A percentile compares a stretch with the other conserved stretches of the same genome.
These are phyloP conservation scores for Bruchidius siliquastri DNA, from an alignment of 2,888 invertebrate genomes.

Conservation along the genomic window DNA sequence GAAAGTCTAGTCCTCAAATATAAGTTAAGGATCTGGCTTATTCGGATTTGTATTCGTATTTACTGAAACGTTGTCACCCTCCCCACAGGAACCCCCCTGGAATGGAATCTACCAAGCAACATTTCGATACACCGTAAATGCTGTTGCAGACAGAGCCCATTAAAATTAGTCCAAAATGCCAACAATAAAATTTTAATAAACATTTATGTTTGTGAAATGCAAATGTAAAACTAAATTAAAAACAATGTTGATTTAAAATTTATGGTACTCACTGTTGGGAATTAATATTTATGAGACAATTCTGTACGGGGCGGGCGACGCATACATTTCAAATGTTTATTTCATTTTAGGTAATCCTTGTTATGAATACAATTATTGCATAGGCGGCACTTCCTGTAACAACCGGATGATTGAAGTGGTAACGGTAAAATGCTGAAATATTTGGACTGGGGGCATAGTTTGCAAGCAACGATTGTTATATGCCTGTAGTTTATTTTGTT, in stretches of 20 bases:
- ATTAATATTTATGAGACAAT: conserved; percentile 9
- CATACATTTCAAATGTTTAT: background rate
- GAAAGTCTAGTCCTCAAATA: too few species aligned
- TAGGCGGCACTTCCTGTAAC: background rate
- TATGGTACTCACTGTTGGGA: conserved; percentile 4
- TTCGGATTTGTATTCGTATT: too few species aligned
- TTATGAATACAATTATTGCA: background rate
- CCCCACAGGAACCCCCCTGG: background rate
- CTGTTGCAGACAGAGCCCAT: background rate
- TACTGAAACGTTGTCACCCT: background rate
- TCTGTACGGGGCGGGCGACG: background rate
- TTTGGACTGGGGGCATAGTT: background rate
- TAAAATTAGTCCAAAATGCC: conserved; percentile 3
- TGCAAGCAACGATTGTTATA: background rate
- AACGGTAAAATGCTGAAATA: background rate
- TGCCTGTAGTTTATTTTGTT: too few species aligned
- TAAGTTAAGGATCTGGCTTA: too few species aligned
- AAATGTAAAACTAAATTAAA: conserved; percentile 5
- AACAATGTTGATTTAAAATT: conserved; percentile 7
- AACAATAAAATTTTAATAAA: conserved; percentile 7
- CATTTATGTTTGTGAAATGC: conserved; percentile 6
- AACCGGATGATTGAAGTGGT: background rate
- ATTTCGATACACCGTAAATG: background rate
- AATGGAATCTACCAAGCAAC: background rate
- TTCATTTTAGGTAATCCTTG: background rate